Evolutionary conservation across 2,113 vertebrate species (phyloP).

Genomic region (Sporophila hypoxantha): DNA sequence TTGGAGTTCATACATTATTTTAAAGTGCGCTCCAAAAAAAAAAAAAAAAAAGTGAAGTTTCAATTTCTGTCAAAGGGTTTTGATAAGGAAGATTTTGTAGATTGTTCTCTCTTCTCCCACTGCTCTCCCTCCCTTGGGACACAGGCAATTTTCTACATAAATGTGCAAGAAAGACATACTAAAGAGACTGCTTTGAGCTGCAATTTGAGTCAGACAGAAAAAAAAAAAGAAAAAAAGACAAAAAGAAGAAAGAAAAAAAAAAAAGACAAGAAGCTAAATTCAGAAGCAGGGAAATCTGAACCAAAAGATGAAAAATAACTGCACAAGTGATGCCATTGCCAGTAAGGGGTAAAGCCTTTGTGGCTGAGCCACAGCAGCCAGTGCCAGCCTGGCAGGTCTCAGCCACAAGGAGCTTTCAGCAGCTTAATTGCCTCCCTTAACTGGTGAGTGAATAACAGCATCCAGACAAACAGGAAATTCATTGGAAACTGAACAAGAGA

Average conservation of each 20-base stretch:
- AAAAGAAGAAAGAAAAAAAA: too few species aligned
- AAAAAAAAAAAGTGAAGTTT: background rate
- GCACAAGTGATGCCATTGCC: background rate
- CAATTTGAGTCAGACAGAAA: background rate
- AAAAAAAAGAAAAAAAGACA: too few species aligned
- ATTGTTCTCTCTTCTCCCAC: background rate
- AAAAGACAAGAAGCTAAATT: background rate
- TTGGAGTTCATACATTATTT: background rate
- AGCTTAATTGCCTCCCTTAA: background rate
- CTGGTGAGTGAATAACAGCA: conserved; percentile 1
- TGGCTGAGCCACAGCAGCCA: background rate
- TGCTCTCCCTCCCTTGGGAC: background rate
- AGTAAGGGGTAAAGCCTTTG: conserved; percentile 4
- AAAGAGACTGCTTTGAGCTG: background rate
- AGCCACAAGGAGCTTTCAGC: background rate
- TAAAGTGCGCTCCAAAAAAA: background rate
- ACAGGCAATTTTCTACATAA: background rate
- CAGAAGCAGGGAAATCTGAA: conserved; percentile 26
- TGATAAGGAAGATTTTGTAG: background rate
- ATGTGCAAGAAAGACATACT: background rate
- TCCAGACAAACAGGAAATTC: conserved; percentile 22
- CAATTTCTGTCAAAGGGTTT: background rate
- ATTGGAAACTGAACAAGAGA: background rate
- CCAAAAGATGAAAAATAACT: background rate
- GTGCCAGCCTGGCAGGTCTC: conserved; percentile 28